phyloP scores from a whole-genome alignment of 2,888 invertebrate genomes.

The Hipparchia sbordonii region DNA sequence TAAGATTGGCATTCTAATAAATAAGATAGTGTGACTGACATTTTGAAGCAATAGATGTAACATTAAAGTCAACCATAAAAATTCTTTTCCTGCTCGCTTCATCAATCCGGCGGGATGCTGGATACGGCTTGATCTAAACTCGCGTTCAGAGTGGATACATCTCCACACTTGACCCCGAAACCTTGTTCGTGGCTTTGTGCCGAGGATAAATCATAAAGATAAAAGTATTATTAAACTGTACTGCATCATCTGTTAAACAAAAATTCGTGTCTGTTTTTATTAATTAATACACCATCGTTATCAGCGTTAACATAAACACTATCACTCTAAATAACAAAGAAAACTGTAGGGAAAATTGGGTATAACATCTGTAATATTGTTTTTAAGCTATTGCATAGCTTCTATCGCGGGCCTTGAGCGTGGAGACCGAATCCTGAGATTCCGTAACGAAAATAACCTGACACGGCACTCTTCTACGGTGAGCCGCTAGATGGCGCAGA shows the following conservation, averaged over 20 bases:
- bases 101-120: slow-evolving; percentile 14
- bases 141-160: slow-evolving; percentile 14
- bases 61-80: slow-evolving; percentile 22
- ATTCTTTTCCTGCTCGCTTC: slow-evolving; percentile 3
- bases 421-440: too few species aligned
- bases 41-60: slow-evolving; percentile 7
- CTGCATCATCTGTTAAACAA: not conserved
- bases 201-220: slow-evolving; percentile 17
- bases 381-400: too few species aligned
- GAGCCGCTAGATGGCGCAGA: too few species aligned
- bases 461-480: too few species aligned
- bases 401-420: too few species aligned
- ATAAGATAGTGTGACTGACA: slow-evolving; percentile 16
- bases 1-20: slow-evolving; percentile 20
- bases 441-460: too few species aligned
- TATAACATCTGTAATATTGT: too few species aligned
- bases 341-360: too few species aligned
- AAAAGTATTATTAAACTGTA: slow-evolving; percentile 5
- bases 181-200: slow-evolving; percentile 9
- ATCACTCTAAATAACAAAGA: too few species aligned
- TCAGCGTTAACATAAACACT: not conserved
- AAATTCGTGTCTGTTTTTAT: not conserved
- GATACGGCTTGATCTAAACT: slow-evolving; percentile 8
- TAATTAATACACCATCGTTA: not conserved
- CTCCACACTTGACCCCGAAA: slow-evolving; percentile 19